Evolutionary conservation across 2,113 vertebrate species (phyloP).

Genomic region (Lophochroa leadbeateri): DNA sequence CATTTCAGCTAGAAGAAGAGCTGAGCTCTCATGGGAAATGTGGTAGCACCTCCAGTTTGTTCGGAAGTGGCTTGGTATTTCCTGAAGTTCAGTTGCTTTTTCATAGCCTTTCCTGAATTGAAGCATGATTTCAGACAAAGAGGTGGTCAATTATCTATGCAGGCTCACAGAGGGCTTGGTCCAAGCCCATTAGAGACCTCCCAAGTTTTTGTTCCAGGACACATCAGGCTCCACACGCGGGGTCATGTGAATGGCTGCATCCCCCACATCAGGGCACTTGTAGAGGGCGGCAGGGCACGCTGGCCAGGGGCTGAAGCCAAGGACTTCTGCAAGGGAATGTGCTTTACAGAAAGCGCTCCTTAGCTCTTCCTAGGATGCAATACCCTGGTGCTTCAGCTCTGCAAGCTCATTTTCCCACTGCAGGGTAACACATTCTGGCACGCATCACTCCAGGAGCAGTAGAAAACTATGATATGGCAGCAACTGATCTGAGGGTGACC

Average conservation of each 20-base stretch:
- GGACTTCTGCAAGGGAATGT: not conserved
- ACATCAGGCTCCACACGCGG: not conserved
- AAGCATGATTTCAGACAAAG: not conserved
- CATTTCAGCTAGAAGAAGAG: not conserved
- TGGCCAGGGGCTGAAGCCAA: not conserved
- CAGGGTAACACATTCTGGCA: not conserved
- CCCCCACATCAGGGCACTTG: not conserved
- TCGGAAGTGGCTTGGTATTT: not conserved
- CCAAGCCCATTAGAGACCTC: conserved; percentile 50
- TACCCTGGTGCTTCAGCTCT: not conserved
- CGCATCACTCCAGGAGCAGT: fast-evolving
- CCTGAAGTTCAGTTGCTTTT: not conserved
- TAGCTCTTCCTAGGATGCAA: not conserved
- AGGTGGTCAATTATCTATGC: not conserved
- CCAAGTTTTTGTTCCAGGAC: conserved; percentile 32
- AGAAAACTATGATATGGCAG: not conserved
- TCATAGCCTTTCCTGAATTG: not conserved
- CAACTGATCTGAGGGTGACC: fast-evolving
- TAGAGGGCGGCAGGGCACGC: not conserved
- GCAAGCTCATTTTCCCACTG: not conserved
- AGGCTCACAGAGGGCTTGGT: not conserved
- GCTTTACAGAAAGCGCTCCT: not conserved
- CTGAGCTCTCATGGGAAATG: not conserved
- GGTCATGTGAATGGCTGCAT: conserved; percentile 12
- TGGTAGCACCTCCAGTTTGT: not conserved